These are phyloP conservation scores for Caenorhabditis parvicauda DNA, from an alignment of 2,888 invertebrate genomes.

Conservation along the genomic window DNA sequence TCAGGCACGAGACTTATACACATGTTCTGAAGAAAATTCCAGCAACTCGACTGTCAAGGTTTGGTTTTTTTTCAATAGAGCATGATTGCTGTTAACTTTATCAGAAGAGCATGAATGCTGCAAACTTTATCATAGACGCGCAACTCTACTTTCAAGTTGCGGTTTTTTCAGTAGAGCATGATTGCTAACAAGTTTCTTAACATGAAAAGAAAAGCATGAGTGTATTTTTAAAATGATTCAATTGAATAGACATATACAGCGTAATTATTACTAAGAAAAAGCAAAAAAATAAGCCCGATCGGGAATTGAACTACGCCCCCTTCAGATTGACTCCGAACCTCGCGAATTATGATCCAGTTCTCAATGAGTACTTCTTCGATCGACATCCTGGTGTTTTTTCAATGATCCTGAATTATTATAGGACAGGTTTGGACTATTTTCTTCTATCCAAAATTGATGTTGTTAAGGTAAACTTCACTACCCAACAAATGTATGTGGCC, in stretches of 20 bases:
- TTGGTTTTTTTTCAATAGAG: not conserved
- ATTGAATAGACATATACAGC: no score
- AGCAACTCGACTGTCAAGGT: constrained; percentile 73
- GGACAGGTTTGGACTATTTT: constrained; percentile 47
- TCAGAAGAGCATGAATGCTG: no score
- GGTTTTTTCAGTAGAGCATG: no score
- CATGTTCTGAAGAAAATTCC: constrained; percentile 81
- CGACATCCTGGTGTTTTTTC: constrained; percentile 86
- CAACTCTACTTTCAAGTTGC: no score
- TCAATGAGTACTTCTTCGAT: constrained; percentile 99
- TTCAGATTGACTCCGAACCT: constrained; percentile 81
- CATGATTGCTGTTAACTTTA: no score
- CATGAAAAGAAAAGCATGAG: no score
- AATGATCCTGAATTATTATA: constrained; percentile 88
- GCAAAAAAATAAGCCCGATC: not conserved
- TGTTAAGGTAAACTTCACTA: constrained; percentile 86
- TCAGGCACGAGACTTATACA: constrained; percentile 72
- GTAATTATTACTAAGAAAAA: not conserved
- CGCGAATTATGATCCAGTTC: constrained; percentile 96
- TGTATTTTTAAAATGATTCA: no score
- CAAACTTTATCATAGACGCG: no score
- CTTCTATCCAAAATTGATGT: not conserved
- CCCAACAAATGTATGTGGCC: constrained; percentile 97
- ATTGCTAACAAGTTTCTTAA: no score
- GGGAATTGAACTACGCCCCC: not conserved